These are phyloP conservation scores for Condylura cristata DNA, from an alignment of 2,113 vertebrate species.

Conservation along the genomic window DNA sequence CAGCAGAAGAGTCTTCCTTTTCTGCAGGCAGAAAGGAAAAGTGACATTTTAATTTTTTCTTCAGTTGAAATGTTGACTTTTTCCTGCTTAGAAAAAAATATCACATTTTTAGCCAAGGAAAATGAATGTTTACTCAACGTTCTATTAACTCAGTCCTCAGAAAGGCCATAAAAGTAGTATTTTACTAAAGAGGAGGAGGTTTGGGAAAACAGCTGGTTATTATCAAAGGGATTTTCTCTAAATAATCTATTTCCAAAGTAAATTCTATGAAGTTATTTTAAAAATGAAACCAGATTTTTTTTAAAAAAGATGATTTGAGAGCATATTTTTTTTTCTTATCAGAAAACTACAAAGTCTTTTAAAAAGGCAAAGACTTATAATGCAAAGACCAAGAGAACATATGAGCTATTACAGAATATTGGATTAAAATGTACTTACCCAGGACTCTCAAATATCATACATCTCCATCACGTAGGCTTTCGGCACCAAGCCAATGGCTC, in stretches of 20 bases:
- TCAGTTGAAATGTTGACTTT: conserved; percentile 65
- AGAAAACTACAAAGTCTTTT: conserved; percentile 85
- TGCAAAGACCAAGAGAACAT: conserved; percentile 87
- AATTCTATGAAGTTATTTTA: conserved; percentile 73
- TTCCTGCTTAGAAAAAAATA: conserved; percentile 77
- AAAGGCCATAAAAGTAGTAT: conserved; percentile 43
- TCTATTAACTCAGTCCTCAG: conserved; percentile 44
- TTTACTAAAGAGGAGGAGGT: conserved; percentile 7
- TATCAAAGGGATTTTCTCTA: conserved; percentile 66
- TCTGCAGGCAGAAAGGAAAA: conserved; percentile 67
- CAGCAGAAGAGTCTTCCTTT: conserved; percentile 54
- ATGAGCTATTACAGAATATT: conserved; percentile 90
- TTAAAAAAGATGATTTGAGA: conserved; percentile 73
- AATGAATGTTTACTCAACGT: neutral
- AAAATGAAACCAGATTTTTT: conserved; percentile 73
- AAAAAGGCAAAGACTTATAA: conserved; percentile 87
- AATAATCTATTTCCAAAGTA: conserved; percentile 77
- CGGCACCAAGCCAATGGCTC: conserved; percentile 96
- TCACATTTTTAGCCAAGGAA: conserved; percentile 58
- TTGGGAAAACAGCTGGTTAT: conserved; percentile 14
- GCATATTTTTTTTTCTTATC: conserved; percentile 83
- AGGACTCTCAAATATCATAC: conserved; percentile 91
- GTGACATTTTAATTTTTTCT: conserved; percentile 64
- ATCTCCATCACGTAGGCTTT: conserved; percentile 97
- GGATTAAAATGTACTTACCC: conserved; percentile 93